These are phyloP conservation scores for Harpagoxenus sublaevis DNA, from an alignment of 2,888 invertebrate species.

Conservation along the genomic window DNA sequence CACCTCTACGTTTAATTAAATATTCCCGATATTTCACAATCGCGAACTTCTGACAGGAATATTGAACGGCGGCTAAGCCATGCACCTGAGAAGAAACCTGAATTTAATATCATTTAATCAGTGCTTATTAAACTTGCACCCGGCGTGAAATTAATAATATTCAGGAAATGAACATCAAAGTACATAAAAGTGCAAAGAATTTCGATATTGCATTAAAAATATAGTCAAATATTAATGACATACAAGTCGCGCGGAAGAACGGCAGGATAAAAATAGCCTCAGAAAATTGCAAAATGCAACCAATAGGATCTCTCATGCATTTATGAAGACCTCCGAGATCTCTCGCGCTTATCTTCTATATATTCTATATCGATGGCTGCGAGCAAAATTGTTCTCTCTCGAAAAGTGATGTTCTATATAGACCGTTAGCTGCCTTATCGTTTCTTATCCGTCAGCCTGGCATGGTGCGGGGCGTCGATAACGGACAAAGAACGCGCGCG, in stretches of 20 bases:
- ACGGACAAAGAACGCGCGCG: conserved; percentile 38
- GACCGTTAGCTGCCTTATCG: conserved; percentile 26
- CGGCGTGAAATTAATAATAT: conserved; percentile 28
- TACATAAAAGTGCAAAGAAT: background rate
- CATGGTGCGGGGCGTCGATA: conserved; percentile 24
- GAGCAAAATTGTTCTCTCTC: conserved; percentile 35
- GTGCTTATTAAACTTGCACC: conserved; percentile 18
- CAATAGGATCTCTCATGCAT: background rate
- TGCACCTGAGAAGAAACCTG: background rate
- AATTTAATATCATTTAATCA: conserved; percentile 36
- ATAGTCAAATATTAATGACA: background rate
- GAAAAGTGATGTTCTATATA: conserved; percentile 25
- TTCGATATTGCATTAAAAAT: conserved; percentile 12
- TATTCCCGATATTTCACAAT: conserved; percentile 12
- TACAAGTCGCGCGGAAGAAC: background rate
- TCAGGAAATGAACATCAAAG: background rate
- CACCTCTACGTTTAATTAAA: conserved; percentile 28
- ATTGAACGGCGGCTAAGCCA: background rate
- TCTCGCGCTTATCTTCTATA: conserved; percentile 40
- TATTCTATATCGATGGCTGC: conserved; percentile 40
- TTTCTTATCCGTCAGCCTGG: conserved; percentile 39
- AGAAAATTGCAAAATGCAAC: conserved; percentile 13
- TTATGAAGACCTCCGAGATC: conserved; percentile 4
- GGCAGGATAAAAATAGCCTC: background rate
- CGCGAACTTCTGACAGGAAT: conserved; percentile 3